These are phyloP conservation scores for Loris lydekkerianus DNA, from an alignment of 2,797 vertebrate genomes.

Conservation along the genomic window DNA sequence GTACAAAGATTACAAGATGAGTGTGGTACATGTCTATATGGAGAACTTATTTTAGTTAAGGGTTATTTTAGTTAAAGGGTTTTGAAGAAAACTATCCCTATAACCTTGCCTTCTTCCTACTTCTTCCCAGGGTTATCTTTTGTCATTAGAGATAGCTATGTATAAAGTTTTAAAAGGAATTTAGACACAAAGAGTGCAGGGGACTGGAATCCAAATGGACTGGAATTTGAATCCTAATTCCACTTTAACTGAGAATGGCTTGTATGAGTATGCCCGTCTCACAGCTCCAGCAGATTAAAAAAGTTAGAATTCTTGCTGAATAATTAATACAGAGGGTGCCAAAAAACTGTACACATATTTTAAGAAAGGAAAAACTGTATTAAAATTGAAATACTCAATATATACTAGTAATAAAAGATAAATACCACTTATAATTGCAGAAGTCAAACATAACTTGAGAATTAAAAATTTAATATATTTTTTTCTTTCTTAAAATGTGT, in stretches of 20 bases:
- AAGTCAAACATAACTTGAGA: too few species aligned
- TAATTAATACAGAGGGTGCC: background rate
- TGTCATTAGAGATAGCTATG: background rate
- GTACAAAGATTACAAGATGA: background rate
- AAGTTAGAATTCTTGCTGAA: background rate
- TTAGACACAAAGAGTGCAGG: background rate
- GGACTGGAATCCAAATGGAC: background rate
- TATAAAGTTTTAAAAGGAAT: background rate
- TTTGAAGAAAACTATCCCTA: background rate
- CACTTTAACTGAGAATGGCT: background rate
- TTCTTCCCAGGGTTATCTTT: background rate
- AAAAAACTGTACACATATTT: too few species aligned
- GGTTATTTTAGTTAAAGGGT: background rate
- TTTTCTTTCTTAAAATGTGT: too few species aligned
- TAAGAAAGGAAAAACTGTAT: too few species aligned
- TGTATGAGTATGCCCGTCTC: background rate
- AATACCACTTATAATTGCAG: too few species aligned
- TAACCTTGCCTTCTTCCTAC: background rate
- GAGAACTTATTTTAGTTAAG: conserved; percentile 26
- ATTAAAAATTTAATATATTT: too few species aligned
- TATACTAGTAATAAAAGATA: too few species aligned
- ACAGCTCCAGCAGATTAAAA: background rate
- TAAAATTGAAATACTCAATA: too few species aligned
- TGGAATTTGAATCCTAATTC: background rate
- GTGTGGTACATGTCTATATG: background rate